Evolutionary conservation across 2,888 invertebrate genomes (phyloP).

Genomic region (Steinernema hermaphroditum): DNA sequence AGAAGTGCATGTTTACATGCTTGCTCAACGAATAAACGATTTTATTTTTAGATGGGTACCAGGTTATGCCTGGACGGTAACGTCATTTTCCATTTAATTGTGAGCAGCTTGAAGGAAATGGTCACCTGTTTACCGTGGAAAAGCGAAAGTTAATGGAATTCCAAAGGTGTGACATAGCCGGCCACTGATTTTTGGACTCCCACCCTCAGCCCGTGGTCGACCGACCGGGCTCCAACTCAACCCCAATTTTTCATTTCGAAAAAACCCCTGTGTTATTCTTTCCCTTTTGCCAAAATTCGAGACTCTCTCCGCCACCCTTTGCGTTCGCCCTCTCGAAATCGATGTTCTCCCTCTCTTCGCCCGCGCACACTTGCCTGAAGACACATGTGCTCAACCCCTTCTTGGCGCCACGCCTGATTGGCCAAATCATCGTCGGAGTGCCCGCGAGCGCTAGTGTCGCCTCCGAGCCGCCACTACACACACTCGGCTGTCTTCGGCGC

Average conservation of each 20-base stretch:
- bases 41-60: too few species aligned
- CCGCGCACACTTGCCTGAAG: not conserved
- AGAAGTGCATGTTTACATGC: too few species aligned
- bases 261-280: not conserved
- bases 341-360: not conserved
- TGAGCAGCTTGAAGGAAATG: too few species aligned
- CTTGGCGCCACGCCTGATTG: conserved; percentile 27
- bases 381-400: conserved; percentile 14
- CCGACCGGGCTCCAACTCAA: too few species aligned
- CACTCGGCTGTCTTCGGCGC: not conserved
- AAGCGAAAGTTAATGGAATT: too few species aligned
- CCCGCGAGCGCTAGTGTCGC: conserved; percentile 11
- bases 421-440: conserved; percentile 30
- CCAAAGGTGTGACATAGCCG: too few species aligned
- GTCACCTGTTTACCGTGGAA: too few species aligned
- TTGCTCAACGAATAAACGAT: too few species aligned
- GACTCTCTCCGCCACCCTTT: not conserved
- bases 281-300: not conserved
- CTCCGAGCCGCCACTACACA: not conserved
- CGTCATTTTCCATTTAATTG: too few species aligned
- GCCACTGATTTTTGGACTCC: too few species aligned
- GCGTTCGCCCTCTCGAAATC: conserved; percentile 8
- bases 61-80: too few species aligned
- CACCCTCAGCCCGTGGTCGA: too few species aligned
- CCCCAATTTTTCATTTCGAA: not conserved